Base-by-base conservation (phyloP, 23 tunicate genomes). In the Halocynthia aurantium region DNA sequence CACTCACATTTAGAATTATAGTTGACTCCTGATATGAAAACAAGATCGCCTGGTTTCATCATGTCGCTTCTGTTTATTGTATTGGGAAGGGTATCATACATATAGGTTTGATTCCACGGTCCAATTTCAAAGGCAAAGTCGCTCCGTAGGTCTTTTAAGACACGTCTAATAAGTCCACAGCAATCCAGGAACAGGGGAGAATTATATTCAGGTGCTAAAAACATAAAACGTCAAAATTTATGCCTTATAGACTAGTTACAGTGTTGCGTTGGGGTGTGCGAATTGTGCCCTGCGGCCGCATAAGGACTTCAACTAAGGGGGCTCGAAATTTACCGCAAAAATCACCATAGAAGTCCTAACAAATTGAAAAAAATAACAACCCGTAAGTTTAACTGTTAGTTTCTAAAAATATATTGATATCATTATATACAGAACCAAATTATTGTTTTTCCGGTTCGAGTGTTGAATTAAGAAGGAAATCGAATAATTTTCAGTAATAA, bases 61-160 rank as follows among this genome's bases (percentile, higher is more conserved):
- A 52, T 56, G 9, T 76, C 81, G 52, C 72, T 86, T 8, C 72
- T 22, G 13, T 63, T 58, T 77, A 87, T 77, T 55, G 52, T 76
- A 8, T 66, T 60, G 21, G 93, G 93, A 79, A 87, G 80, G 40
- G 93, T 87, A 44, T 87, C 93, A 58, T 67, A 82, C 93, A 87
- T 87, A 84, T 87, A 87, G 13, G 85, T 81, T 60, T 87, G 93
- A 66, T 87, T 87, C 93, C 93, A 87, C 7, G 93, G 93, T 7
- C 93, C 93, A n/a, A 87, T 77, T 10, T 71, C 62, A 53, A 87
- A 87, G 13, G 86, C 83, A 52, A 87, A 87, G 61, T 87, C 93
- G 15, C 64, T 62, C 51, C 82, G 63, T 10, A 87, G 58, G 72
- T 87, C 93, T 49, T 76, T 79, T 7, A 87, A 17, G 15, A 67